phyloP scores from a whole-genome alignment of 2,797 vertebrate genomes.

The Gouania willdenowi region DNA sequence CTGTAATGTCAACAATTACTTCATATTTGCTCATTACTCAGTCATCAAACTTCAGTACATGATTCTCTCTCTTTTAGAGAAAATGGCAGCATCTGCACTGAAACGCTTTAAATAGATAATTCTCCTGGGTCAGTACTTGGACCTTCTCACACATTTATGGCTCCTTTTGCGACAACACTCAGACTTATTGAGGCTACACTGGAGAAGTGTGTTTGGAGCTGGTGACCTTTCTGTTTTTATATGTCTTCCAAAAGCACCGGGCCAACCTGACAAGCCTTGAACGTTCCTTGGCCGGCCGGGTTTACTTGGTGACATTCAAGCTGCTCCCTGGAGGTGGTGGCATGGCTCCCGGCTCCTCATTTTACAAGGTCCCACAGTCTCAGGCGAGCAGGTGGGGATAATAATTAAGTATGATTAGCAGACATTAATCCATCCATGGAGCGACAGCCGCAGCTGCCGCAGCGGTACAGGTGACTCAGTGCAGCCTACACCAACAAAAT shows the following conservation, averaged over 20 bases:
- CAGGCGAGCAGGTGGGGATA: constrained; percentile 60
- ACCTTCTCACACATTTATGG: too few species aligned
- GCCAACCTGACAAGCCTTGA: constrained; percentile 53
- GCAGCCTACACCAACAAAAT: constrained; percentile 13
- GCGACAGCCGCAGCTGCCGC: constrained; percentile 57
- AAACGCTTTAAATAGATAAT: too few species aligned
- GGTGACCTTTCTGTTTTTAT: constrained; percentile 49
- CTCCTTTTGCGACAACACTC: too few species aligned
- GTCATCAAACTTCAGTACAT: too few species aligned
- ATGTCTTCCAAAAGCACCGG: constrained; percentile 32
- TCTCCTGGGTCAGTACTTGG: too few species aligned
- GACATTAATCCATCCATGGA: constrained; percentile 62
- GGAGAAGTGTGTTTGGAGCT: too few species aligned
- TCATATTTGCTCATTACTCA: too few species aligned
- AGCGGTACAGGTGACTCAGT: constrained; percentile 33
- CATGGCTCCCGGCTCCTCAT: constrained; percentile 43
- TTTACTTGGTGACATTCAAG: constrained; percentile 58
- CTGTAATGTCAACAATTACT: too few species aligned
- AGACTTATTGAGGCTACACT: too few species aligned
- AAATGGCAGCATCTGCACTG: too few species aligned
- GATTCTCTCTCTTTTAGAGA: too few species aligned
- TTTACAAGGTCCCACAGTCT: constrained; percentile 56
- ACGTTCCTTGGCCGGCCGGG: constrained; percentile 38
- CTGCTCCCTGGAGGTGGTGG: constrained; percentile 35
- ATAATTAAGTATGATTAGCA: constrained; percentile 67